phyloP scores from a whole-genome alignment of 2,888 invertebrate species.

The Halictus ligatus region DNA sequence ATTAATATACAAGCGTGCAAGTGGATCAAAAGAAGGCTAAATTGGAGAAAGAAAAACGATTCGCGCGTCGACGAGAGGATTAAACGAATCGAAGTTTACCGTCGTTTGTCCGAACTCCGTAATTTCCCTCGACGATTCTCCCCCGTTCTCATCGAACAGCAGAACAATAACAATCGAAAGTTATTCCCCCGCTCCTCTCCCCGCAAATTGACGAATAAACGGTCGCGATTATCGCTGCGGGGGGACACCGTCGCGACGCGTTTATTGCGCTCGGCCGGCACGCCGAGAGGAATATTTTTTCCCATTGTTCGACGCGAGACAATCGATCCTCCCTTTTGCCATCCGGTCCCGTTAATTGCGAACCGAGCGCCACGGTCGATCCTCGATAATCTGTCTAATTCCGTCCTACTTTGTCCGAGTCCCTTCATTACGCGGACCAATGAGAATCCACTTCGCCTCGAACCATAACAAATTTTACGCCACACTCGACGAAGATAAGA shows the following conservation, averaged over 20 bases:
- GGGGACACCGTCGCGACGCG: not conserved
- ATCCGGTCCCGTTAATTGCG: not conserved
- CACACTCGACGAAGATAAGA: not conserved
- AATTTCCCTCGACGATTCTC: not conserved
- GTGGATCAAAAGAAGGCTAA: not conserved
- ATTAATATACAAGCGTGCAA: not conserved
- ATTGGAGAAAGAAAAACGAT: not conserved
- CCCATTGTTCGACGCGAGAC: slow-evolving; percentile 11
- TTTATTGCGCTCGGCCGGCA: not conserved
- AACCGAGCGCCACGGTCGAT: not conserved
- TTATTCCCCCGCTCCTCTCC: not conserved
- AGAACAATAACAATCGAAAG: slow-evolving; percentile 6
- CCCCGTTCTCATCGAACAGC: not conserved
- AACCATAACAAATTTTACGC: not conserved
- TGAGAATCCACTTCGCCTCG: not conserved
- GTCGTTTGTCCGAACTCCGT: not conserved
- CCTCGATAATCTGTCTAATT: not conserved
- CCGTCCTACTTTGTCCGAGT: not conserved
- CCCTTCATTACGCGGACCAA: not conserved
- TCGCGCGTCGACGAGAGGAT: not conserved
- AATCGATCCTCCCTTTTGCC: slow-evolving; percentile 8
- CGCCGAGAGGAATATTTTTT: slow-evolving; percentile 3
- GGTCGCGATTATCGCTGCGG: not conserved
- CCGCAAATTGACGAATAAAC: not conserved
- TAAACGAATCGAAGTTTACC: not conserved